phyloP scores from a whole-genome alignment of 2,113 vertebrate genomes.

The Zosterops hypoxanthus region DNA sequence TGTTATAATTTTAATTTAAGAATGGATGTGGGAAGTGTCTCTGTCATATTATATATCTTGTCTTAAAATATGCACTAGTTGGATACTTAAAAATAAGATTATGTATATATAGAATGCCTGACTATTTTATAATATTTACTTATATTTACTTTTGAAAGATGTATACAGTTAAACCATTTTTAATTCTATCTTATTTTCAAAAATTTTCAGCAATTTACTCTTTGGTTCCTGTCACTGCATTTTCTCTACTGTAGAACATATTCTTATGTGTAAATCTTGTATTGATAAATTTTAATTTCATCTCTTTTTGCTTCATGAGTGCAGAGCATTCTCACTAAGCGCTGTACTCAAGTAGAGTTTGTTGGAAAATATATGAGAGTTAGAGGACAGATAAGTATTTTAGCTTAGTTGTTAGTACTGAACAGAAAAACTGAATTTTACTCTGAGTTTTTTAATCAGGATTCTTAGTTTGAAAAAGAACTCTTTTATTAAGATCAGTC shows the following conservation, averaged over 20 bases:
- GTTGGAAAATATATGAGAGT: neutral
- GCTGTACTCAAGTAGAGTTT: neutral
- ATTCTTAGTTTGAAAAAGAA: neutral
- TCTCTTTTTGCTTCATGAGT: neutral
- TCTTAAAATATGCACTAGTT: neutral
- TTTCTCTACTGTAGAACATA: neutral
- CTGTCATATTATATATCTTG: neutral
- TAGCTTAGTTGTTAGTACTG: neutral
- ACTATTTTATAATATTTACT: neutral
- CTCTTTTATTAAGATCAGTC: neutral
- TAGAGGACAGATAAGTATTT: neutral
- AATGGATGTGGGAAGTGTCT: neutral
- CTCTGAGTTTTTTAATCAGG: neutral
- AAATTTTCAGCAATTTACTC: neutral
- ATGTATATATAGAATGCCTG: neutral
- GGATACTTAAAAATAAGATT: neutral
- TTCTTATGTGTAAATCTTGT: neutral
- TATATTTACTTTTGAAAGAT: neutral
- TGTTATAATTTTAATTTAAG: neutral
- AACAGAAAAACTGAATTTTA: neutral
- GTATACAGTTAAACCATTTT: neutral
- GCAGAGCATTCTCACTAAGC: neutral
- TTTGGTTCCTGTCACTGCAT: neutral
- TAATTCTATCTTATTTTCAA: neutral
- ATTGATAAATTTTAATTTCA: neutral